A percentile compares a stretch with the other conserved stretches of the same genome.
These are phyloP conservation scores for Leucophenga varia DNA, from an alignment of 1,140 invertebrate genomes.

Conservation along the genomic window DNA sequence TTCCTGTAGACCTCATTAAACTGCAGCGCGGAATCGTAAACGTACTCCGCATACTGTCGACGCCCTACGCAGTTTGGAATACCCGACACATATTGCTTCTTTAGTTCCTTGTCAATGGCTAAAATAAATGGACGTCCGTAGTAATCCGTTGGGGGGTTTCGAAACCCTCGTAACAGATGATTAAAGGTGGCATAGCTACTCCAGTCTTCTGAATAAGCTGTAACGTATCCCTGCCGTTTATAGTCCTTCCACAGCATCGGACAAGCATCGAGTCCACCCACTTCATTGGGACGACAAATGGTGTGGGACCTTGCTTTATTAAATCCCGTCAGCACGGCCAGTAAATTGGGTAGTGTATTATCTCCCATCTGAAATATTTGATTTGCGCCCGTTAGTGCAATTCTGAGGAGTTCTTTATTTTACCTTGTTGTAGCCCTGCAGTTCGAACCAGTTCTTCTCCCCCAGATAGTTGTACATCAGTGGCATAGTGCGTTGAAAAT, in stretches of 20 bases:
- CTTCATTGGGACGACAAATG: slow-evolving; percentile 56
- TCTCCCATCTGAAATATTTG: too few relatives aligned
- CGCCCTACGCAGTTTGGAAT: slow-evolving; percentile 63
- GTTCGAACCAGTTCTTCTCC: slow-evolving; percentile 30
- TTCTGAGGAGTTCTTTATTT: too few relatives aligned
- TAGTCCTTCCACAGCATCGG: slow-evolving; percentile 77
- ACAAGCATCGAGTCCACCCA: slow-evolving; percentile 61
- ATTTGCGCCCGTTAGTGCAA: too few relatives aligned
- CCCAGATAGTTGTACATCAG: slow-evolving; percentile 23
- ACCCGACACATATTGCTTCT: slow-evolving; percentile 33
- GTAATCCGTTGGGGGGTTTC: slow-evolving; percentile 74
- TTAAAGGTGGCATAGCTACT: slow-evolving; percentile 73
- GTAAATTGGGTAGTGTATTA: slow-evolving; percentile 78
- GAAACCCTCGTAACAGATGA: slow-evolving; percentile 73
- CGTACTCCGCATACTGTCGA: slow-evolving; percentile 60
- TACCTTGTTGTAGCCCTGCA: slow-evolving; percentile 43
- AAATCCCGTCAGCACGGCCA: slow-evolving; percentile 70
- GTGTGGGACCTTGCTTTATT: slow-evolving; percentile 55
- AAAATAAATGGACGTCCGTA: slow-evolving; percentile 73
- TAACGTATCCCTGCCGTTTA: slow-evolving; percentile 67
- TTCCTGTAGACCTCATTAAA: slow-evolving; percentile 56
- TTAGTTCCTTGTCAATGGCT: slow-evolving; percentile 61
- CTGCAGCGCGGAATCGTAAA: slow-evolving; percentile 61
- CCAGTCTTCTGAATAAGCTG: slow-evolving; percentile 75
- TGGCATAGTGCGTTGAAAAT: slow-evolving; percentile 48